Evolutionary conservation across 2,888 invertebrate species (phyloP).

Genomic region (Tribolium freemani): DNA sequence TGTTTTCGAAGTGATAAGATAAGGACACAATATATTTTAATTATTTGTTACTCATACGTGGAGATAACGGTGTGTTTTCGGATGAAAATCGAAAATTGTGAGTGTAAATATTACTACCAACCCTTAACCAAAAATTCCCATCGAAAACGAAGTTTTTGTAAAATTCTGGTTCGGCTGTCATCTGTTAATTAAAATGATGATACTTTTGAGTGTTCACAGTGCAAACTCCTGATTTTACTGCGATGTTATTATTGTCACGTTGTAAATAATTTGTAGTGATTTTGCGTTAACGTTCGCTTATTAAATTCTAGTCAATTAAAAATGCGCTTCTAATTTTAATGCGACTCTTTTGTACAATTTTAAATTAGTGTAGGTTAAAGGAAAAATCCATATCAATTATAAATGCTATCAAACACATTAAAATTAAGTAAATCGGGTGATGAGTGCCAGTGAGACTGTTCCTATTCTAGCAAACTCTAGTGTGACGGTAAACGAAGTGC

Average conservation of each 20-base stretch:
- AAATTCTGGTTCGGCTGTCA: constrained; percentile 6
- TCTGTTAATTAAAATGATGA: constrained; percentile 49
- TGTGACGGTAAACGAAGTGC: constrained; percentile 60
- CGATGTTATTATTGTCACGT: constrained; percentile 15
- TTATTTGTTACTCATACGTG: not conserved
- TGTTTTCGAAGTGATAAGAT: not conserved
- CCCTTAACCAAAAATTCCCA: not conserved
- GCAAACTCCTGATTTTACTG: constrained; percentile 32
- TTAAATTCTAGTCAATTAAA: constrained; percentile 56
- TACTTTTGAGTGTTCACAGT: constrained; percentile 50
- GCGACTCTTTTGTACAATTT: constrained; percentile 13
- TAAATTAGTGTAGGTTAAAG: constrained; percentile 10
- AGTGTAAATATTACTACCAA: constrained; percentile 5
- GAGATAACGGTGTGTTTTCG: not conserved
- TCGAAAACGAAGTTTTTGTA: constrained; percentile 3
- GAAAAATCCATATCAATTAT: constrained; percentile 36
- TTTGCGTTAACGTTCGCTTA: constrained; percentile 9
- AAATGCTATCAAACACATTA: constrained; percentile 26
- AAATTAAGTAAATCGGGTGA: constrained; percentile 57
- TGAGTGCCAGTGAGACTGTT: constrained; percentile 66
- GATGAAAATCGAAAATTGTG: not conserved
- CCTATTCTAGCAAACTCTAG: constrained; percentile 65
- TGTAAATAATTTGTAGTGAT: constrained; percentile 17
- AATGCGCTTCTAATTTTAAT: constrained; percentile 44
- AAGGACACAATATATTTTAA: not conserved